phyloP scores from a whole-genome alignment of 2,113 vertebrate genomes.

The Suncus etruscus region DNA sequence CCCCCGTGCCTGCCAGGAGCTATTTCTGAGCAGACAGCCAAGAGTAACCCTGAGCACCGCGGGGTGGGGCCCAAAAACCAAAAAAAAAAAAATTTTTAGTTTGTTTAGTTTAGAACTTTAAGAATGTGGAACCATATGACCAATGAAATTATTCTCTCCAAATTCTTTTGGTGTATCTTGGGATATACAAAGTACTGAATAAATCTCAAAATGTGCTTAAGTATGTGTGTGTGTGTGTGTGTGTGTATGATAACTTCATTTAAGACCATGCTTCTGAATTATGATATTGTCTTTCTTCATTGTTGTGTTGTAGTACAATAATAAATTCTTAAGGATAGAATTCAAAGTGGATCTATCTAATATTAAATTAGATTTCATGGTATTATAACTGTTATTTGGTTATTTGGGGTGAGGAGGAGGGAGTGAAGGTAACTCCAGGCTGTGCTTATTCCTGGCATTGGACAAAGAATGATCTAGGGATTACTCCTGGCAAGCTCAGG shows the following conservation, averaged over 20 bases:
- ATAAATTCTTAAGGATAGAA: background rate
- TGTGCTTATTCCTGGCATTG: too few relatives aligned
- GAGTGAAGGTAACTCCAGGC: too few relatives aligned
- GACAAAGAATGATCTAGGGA: too few relatives aligned
- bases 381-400: background rate
- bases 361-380: background rate
- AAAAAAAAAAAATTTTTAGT: too few relatives aligned
- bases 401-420: too few relatives aligned
- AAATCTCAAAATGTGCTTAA: conserved; percentile 12
- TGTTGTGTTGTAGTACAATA: conserved; percentile 4
- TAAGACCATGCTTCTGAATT: conserved; percentile 19
- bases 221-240: background rate
- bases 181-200: background rate
- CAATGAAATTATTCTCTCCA: conserved; percentile 44
- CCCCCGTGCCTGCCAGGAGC: too few relatives aligned
- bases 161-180: background rate
- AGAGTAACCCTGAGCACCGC: too few relatives aligned
- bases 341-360: conserved; percentile 1
- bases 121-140: too few relatives aligned
- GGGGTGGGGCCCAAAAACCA: too few relatives aligned
- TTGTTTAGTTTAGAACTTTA: conserved; percentile 41
- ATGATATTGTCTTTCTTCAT: background rate
- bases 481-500: too few relatives aligned
- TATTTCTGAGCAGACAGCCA: too few relatives aligned
- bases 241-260: background rate